These are phyloP conservation scores for Amyelois transitella DNA, from an alignment of 1,140 invertebrate species.

Conservation along the genomic window DNA sequence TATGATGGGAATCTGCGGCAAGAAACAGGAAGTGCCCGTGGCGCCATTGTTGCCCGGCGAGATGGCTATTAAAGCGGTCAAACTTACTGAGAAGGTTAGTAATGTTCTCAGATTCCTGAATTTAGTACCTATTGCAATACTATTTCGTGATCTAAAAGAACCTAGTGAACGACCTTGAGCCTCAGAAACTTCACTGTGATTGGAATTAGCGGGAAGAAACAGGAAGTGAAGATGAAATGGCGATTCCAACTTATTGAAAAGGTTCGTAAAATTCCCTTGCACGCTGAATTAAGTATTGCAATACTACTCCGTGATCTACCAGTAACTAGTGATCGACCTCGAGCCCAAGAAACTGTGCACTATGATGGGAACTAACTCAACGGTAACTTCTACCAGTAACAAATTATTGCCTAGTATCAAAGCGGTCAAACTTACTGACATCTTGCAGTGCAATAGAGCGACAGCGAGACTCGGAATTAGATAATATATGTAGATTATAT, in stretches of 20 bases:
- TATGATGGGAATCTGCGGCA: conserved; percentile 82
- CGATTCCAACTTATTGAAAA: too few relatives aligned
- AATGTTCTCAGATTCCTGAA: not conserved
- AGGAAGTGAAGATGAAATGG: too few relatives aligned
- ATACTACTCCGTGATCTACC: conserved; percentile 85
- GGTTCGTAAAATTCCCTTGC: too few relatives aligned
- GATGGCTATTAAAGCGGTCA: conserved; percentile 48
- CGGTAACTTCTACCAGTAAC: conserved; percentile 71
- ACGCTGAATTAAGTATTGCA: conserved; percentile 82
- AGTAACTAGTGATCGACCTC: conserved; percentile 80
- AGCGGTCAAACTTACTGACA: conserved; percentile 24
- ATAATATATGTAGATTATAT: too few relatives aligned
- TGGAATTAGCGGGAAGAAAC: too few relatives aligned
- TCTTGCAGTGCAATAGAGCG: too few relatives aligned
- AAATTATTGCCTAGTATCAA: conserved; percentile 67
- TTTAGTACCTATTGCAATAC: too few relatives aligned
- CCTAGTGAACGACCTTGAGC: too few relatives aligned
- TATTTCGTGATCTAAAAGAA: too few relatives aligned
- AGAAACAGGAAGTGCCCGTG: conserved; percentile 58
- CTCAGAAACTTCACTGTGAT: too few relatives aligned
- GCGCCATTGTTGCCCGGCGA: conserved; percentile 74
- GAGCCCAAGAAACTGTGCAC: conserved; percentile 81
- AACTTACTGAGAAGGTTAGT: conserved; percentile 23
- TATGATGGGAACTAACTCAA: conserved; percentile 81
- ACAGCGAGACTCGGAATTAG: too few relatives aligned